Evolutionary conservation across 2,797 vertebrate species (phyloP), one percentile per base, ranked within the genome.

Genomic region (Sebastes variabilis): DNA sequence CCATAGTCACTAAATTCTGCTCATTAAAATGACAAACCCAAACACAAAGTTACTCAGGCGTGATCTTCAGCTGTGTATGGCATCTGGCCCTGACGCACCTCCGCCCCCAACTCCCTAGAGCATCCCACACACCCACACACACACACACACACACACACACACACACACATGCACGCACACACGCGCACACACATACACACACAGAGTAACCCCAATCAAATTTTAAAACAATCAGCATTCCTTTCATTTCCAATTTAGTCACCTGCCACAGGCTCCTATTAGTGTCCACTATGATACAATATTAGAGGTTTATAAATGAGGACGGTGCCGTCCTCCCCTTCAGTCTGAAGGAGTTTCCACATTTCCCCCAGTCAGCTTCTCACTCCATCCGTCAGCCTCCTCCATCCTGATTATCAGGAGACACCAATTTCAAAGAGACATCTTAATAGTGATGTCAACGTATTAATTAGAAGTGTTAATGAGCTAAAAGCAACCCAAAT

Each of bases 401-500:
- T 98, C 97, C 97, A 96, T 98, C 97, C 98, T 97, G 98, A 99
- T 99, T 99, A 99, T 99, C 98, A 98, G 95, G 98, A 99, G 98
- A 99, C 97, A 96, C 96, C 97, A 97, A 97, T 99, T 99, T 99
- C 98, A 98, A 98, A 99, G 97, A 98, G 98, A 99, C 98, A 98
- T 99, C 98, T 99, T 99, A 99, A 99, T 99, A 98, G 98, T 97
- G 97, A 99, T 99, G 98, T 99, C 98, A 98, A 98, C 97, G 97
- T 99, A 99, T 99, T 99, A 99, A 99, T 99, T 99, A 99, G 98
- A 99, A 97, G 98, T 99, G 98, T 99, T 99, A 99, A 99, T 99
- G 98, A 99, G 98, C 98, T 99, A 99, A 99, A 99, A 99, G 98
- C 97, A 99, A 97, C 97, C 97, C 97, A 99, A 99, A 99, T 99